Percentiles rank a stretch among this genome's conserved stretches.
Evolutionary conservation across 2,113 vertebrate genomes (phyloP).

Genomic region (Trematomus loennbergii): DNA sequence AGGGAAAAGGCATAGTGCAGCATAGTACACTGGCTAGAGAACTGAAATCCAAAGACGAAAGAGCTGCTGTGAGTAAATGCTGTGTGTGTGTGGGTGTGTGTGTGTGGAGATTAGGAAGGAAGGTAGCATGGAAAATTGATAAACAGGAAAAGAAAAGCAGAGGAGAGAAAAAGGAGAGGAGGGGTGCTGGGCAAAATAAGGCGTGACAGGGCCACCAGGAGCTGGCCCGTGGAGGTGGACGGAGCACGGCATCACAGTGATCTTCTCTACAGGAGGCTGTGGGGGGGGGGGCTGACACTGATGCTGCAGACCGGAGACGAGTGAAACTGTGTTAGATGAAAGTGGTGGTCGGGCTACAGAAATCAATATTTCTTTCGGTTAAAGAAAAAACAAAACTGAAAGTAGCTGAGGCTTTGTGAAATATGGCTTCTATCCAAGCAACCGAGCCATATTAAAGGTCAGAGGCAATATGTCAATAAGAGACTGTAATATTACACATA

Average conservation of each 20-base stretch:
- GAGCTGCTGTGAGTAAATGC: conserved; percentile 33
- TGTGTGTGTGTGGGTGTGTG: background rate
- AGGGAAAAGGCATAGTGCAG: conserved; percentile 41
- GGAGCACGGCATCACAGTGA: conserved; percentile 6
- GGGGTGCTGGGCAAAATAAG: background rate
- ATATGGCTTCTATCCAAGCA: conserved; percentile 8
- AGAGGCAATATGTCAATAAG: conserved; percentile 19
- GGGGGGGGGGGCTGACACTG: background rate
- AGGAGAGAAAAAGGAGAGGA: conserved; percentile 1
- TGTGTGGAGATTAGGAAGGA: background rate
- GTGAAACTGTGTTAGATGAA: conserved; percentile 35
- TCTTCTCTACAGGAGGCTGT: background rate
- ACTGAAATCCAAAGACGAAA: conserved; percentile 60
- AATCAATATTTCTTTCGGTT: conserved; percentile 60
- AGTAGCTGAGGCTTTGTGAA: background rate
- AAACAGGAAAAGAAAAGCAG: conserved; percentile 1
- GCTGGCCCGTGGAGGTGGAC: background rate
- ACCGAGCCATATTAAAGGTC: background rate
- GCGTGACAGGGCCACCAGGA: background rate
- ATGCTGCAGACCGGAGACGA: conserved; percentile 15
- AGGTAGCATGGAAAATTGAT: background rate
- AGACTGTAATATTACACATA: background rate
- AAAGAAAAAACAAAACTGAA: background rate
- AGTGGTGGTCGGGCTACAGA: conserved; percentile 30
- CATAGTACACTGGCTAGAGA: conserved; percentile 26